These are phyloP conservation scores for Cepphus grylle DNA, from an alignment of 2,113 vertebrate genomes.

Conservation along the genomic window DNA sequence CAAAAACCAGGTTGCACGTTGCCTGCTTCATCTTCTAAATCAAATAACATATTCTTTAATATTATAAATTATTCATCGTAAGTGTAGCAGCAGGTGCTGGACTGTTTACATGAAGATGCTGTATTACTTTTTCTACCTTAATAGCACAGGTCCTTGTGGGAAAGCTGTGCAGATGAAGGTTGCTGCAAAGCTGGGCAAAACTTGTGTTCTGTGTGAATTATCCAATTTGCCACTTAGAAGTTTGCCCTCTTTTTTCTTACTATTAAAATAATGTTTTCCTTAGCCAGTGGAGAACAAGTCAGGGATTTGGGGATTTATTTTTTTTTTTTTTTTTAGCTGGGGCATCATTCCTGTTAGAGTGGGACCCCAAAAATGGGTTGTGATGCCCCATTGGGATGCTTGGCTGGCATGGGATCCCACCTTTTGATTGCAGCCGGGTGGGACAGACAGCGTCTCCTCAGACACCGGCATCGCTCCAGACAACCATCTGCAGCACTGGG, in stretches of 20 bases:
- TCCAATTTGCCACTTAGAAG: background rate
- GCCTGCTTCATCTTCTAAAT: background rate
- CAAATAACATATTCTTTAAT: background rate
- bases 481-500: background rate
- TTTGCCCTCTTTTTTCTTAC: background rate
- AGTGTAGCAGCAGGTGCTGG: background rate
- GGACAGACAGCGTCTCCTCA: background rate
- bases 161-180: fast-evolving
- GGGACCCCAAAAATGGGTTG: background rate
- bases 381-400: background rate
- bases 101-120: background rate
- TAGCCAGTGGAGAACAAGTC: background rate
- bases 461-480: background rate
- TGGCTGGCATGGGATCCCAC: background rate
- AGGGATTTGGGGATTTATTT: background rate
- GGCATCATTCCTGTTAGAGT: background rate
- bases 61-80: background rate
- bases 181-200: background rate
- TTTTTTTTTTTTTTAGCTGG: background rate
- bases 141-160: fast-evolving
- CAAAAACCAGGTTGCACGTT: background rate
- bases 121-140: background rate
- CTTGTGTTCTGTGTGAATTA: background rate
- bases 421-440: background rate
- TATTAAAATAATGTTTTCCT: background rate